A percentile compares a stretch with the other conserved stretches of the same genome.
Evolutionary conservation across 2,888 invertebrate genomes (phyloP).

Genomic region (Synanthedon andrenaeformis): DNA sequence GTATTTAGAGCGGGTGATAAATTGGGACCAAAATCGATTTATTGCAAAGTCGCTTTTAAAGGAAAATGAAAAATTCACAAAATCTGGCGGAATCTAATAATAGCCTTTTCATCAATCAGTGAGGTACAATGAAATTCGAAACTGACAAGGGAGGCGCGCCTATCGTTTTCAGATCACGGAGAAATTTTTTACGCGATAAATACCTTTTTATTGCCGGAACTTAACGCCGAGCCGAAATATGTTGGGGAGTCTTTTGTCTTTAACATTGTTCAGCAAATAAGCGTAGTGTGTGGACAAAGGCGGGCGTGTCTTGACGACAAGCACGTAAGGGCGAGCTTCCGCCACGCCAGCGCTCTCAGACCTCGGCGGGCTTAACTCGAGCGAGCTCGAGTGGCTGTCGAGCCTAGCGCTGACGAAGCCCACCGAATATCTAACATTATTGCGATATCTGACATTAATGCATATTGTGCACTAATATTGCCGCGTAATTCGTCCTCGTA

Average conservation of each 20-base stretch:
- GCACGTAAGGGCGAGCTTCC: constrained; percentile 65
- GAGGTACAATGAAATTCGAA: constrained; percentile 39
- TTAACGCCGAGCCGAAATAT: constrained; percentile 43
- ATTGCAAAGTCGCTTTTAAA: constrained; percentile 43
- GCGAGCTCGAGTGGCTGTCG: constrained; percentile 15
- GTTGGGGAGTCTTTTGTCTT: constrained; percentile 51
- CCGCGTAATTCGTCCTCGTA: too few species aligned
- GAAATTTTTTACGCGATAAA: constrained; percentile 35
- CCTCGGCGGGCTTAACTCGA: constrained; percentile 18
- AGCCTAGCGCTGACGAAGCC: constrained; percentile 48
- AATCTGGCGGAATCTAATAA: constrained; percentile 53
- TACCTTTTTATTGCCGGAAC: constrained; percentile 26
- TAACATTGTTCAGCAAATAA: constrained; percentile 70
- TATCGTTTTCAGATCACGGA: constrained; percentile 40
- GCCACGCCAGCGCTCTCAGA: constrained; percentile 62
- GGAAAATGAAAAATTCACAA: constrained; percentile 55
- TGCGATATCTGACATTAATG: constrained; percentile 41
- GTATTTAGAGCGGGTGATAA: constrained; percentile 57
- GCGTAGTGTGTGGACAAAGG: constrained; percentile 69
- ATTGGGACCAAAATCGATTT: constrained; percentile 54
- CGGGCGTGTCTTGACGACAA: constrained; percentile 57
- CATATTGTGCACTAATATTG: constrained; percentile 30
- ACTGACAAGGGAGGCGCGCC: constrained; percentile 32
- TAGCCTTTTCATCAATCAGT: constrained; percentile 59
- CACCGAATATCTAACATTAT: constrained; percentile 55